Base-by-base conservation (phyloP, 1,140 invertebrate genomes). In the Temnothorax curvispinosus region DNA sequence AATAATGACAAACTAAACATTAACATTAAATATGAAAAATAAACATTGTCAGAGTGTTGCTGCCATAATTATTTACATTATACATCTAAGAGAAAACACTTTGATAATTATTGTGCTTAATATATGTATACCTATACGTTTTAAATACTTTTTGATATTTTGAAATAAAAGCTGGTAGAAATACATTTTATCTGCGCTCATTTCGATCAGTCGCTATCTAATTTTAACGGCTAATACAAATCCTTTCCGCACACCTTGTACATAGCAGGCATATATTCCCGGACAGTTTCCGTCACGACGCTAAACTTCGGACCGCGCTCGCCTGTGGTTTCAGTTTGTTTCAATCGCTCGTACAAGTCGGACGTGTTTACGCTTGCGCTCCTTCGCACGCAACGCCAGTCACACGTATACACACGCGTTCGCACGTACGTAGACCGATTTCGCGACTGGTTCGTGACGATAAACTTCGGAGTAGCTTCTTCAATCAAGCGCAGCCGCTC, bases 291-390 rank as follows among this genome's bases (percentile, higher is more conserved):
- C 52, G 86, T 54, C 58, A 54, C 35, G 21, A 64, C 35, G 88
- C 84, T 90, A 89, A 89, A 90, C 84, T 58, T 32, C 62, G 64
- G 69, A 54, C 54, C 56, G 56, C 62, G 60, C 56, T 75, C 52
- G 56, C 47, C 41, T 72, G 52, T 50, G 64, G 35, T 69, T 77
- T 89, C 88, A 89, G 88, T 89, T 81, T 50, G 50, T 76, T 67
- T 89, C 69, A 58, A 35, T 47, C 56, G 62, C 32, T 89, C 84
- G 50, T 21, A 35, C 4, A 6, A 50, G 77, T n/a, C 8, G 62
- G 75, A 65, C 65, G 60, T 47, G 1, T 84, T 74, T 41, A 75
- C 69, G 41, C 41, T 50, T 52, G 11, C 15, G 38, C 15, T 47
- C 7, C 6, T 35, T 35, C 21, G n/a, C 54, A 74, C 54, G 41